Percentiles rank a stretch among this genome's conserved stretches.
These are phyloP conservation scores for Ommatoiulus sabulosus DNA, from an alignment of 2,888 invertebrate species.

Conservation along the genomic window DNA sequence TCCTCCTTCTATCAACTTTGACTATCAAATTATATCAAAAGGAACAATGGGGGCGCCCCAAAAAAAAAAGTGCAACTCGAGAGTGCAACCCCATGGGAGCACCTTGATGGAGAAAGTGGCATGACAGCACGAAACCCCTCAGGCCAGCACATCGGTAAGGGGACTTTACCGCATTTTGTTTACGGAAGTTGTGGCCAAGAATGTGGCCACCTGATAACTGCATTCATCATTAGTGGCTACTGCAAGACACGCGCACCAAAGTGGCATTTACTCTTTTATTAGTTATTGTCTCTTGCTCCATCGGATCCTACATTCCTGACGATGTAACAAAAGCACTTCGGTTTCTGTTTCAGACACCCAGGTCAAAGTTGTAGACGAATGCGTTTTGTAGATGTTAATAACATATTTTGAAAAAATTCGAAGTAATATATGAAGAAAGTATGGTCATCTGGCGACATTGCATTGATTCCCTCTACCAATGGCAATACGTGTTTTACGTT, in stretches of 20 bases:
- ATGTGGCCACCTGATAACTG: neutral
- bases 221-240: neutral
- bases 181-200: conserved; percentile 17
- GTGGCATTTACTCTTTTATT: neutral
- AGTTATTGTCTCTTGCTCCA: neutral
- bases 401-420: too few relatives aligned
- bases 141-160: neutral
- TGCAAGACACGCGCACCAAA: neutral
- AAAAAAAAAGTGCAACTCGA: neutral
- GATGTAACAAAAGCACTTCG: neutral
- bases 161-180: conserved; percentile 20
- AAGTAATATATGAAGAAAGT: too few relatives aligned
- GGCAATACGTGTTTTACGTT: too few relatives aligned
- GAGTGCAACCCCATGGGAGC: neutral
- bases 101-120: conserved; percentile 36
- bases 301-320: neutral
- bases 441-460: too few relatives aligned
- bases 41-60: conserved; percentile 1
- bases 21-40: conserved; percentile 26
- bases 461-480: too few relatives aligned
- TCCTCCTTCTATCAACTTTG: conserved; percentile 15
- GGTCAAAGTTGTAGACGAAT: neutral
- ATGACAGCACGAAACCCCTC: conserved; percentile 20
- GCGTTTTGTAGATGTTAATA: neutral
- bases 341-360: neutral